Conservation (phyloP, 2,888 invertebrate genomes). For the Mylabris sibirica region DNA sequence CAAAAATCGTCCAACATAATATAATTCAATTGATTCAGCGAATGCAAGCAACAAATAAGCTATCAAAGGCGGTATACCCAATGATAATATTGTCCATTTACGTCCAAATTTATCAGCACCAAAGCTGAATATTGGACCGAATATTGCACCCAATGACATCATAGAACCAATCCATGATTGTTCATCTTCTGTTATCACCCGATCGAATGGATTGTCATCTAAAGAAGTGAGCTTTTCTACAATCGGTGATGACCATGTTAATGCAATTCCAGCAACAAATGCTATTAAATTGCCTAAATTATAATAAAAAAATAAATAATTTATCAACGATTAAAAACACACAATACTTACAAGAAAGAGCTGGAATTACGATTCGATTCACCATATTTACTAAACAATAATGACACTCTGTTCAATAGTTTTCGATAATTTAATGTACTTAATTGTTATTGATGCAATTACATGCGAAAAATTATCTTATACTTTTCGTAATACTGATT, state of each 20-base stretch:
- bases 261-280: conserved; percentile 57
- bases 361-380: background rate
- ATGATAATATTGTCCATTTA: conserved; percentile 70
- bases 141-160: conserved; percentile 60
- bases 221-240: conserved; percentile 39
- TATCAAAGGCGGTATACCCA: conserved; percentile 69
- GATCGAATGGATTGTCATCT: conserved; percentile 51
- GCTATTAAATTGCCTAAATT: conserved; percentile 59
- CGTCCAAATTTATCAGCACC: conserved; percentile 71
- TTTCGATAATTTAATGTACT: background rate
- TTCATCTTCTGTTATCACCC: conserved; percentile 53
- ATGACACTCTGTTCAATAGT: background rate
- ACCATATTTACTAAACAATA: background rate
- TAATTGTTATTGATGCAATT: background rate
- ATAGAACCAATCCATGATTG: conserved; percentile 64
- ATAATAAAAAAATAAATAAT: background rate
- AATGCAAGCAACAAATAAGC: conserved; percentile 52
- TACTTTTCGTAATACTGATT: background rate
- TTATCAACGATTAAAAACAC: background rate
- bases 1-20: conserved; percentile 65
- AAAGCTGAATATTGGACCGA: conserved; percentile 73
- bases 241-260: conserved; percentile 59
- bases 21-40: conserved; percentile 36
- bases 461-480: background rate
- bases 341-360: background rate